Base-by-base conservation (phyloP, 2,113 vertebrate species). In the Psilopsiagon aymara region DNA sequence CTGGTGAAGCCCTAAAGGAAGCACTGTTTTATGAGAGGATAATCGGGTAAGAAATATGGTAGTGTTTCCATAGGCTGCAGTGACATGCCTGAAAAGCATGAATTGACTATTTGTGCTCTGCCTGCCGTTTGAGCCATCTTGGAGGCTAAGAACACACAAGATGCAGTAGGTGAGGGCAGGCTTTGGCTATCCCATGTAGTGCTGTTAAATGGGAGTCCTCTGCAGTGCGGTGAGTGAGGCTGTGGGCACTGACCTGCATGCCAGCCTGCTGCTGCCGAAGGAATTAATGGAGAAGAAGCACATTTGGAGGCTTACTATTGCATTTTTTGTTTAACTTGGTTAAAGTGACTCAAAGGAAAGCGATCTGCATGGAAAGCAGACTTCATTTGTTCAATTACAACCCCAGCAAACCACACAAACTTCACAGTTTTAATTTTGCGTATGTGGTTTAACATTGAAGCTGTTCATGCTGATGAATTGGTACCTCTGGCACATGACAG, bases 211-310 rank as follows among this genome's bases (percentile, higher is more conserved):
- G n/a, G 33, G 17, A 5, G 14, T 3, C 21, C 6, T 3, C 43
- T 1, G 2, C 11, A 17, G 1, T 1, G 31, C 1, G 3, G 35
- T 1, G 6, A 13, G 28, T 2, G 24, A 64, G 25, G 28, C 6
- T 2, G 5, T 18, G 37, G 23, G 39, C 1, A 0, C 57, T n/a
- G 33, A 59, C 7, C 11, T 47, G 11, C 29, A 3, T 12, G 33
- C 18, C 55, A 25, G 24, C 55, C 55, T 55, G 35, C 18, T 49
- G 17, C 70, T 29, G 55, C 49, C 23, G 10, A 55, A 44, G 63
- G 63, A 18, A 41, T 53, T 46, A 1, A 4, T 37, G 25, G 31
- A 35, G 21, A 24, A 53, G 20, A 29, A 60, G 11, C n/a, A 20
- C 24, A 39, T 66, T 35, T 46, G 11, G 18, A 14, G 18, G 25